These are phyloP conservation scores for Rhinatrema bivittatum DNA, from an alignment of 2,797 vertebrate genomes.

Conservation along the genomic window DNA sequence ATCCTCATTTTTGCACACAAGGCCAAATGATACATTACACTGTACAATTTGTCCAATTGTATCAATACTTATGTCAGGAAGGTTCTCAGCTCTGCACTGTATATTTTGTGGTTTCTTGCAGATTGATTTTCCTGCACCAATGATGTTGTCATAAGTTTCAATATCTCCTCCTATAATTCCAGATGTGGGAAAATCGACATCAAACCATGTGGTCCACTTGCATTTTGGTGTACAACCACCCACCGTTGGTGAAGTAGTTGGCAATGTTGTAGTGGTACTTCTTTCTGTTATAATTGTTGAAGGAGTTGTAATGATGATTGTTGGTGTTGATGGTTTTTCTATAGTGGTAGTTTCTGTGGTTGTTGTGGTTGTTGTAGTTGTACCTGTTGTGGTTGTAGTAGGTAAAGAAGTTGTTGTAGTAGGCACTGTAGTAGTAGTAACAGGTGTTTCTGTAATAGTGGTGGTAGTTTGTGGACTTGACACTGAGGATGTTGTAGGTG, in stretches of 20 bases:
- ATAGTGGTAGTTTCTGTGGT: background rate
- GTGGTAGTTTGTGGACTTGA: background rate
- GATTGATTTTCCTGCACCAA: too few relatives aligned
- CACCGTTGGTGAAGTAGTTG: background rate
- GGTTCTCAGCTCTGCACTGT: constrained; percentile 24
- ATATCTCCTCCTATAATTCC: constrained; percentile 17
- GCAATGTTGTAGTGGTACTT: background rate
- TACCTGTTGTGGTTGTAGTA: background rate
- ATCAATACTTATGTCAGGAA: background rate
- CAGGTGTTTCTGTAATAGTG: background rate
- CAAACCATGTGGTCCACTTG: constrained; percentile 48
- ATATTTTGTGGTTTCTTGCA: too few relatives aligned
- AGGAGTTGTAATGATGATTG: accelerated
- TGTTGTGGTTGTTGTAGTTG: background rate
- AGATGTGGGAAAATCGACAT: constrained; percentile 37
- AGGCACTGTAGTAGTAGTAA: background rate
- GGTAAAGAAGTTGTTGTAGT: accelerated
- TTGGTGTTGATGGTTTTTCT: background rate
- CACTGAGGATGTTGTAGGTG: background rate
- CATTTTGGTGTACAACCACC: background rate
- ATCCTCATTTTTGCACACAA: constrained; percentile 20
- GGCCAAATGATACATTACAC: constrained; percentile 2
- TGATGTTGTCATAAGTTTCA: too few relatives aligned
- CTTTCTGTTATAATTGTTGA: background rate
- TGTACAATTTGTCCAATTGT: constrained; percentile 12